Evolutionary conservation across 2,113 vertebrate species (phyloP).

Genomic region (Atrichornis clamosus): DNA sequence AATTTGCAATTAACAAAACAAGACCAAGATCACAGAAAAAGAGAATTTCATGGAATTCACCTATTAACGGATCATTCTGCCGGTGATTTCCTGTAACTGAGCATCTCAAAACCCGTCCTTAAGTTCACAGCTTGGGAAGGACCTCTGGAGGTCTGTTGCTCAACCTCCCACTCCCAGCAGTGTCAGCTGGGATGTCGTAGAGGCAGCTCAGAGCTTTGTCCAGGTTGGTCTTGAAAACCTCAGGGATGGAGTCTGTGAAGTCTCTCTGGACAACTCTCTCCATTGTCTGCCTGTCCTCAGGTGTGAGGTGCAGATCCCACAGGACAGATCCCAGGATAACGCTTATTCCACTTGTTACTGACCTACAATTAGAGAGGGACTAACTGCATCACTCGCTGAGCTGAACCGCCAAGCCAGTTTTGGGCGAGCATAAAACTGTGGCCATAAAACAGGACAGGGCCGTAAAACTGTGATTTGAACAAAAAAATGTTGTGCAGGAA

Average conservation of each 20-base stretch:
- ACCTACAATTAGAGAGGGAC: neutral
- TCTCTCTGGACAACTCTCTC: neutral
- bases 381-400: neutral
- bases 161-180: neutral
- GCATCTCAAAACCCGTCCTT: neutral
- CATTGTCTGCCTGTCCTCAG: neutral
- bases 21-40: neutral
- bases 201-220: neutral
- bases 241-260: neutral
- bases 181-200: neutral
- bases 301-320: neutral
- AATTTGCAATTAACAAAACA: neutral
- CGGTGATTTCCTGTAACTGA: neutral
- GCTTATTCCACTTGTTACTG: neutral
- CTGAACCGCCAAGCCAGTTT: neutral
- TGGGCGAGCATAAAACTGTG: rapidly evolving
- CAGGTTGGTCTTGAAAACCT: neutral
- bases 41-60: neutral
- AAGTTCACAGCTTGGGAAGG: neutral
- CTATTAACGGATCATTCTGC: neutral
- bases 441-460: too few species aligned
- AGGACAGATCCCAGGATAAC: neutral
- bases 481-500: neutral
- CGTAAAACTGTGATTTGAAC: neutral
- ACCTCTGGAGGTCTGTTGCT: neutral